Evolutionary conservation across 2,797 vertebrate genomes (phyloP), one percentile per base, ranked within the genome.

Genomic region (Labeo calbasu): DNA sequence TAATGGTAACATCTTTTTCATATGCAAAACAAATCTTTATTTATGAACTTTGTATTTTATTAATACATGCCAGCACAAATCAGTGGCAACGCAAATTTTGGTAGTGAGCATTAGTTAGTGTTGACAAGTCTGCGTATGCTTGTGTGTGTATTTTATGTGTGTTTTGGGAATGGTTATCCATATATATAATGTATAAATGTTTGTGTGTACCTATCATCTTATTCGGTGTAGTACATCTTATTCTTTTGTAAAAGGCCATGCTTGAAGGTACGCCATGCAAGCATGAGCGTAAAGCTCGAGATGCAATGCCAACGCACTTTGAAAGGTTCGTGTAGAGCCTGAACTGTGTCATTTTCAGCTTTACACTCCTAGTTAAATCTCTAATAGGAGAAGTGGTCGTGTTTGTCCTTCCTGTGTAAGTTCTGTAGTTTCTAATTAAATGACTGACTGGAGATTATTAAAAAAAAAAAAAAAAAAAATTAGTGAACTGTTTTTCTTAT

Each of bases 171-270:
- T 57, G 17, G 81, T 43, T 66, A 68, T 76, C 32, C 12, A 76
- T 55, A 59, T 55, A 59, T 48, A n/a, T 43, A 73, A 75, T 51
- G 10, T 43, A 53, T 25, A 55, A 14, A 76, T 83, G 25, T 77
- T 25, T 68, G 61, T 46, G 40, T 77, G 11, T 13, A n/a, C 21
- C 25, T 61, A 61, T 59, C 28, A 77, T 61, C 40, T 15, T 50
- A 70, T 70, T 46, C 5, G 1, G 17, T 59, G 21, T 50, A 61
- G 36, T 21, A 51, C 53, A 13, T 78, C 5, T 46, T 61, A 53
- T 71, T 70, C 4, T 23, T 84, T 72, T 65, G 51, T 63, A n/a
- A 84, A 79, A 84, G 53, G 82, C 40, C 63, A 69, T 46, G 50
- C 82, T 48, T 73, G 69, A 61, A 75, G 59, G 28, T 68, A 57